phyloP scores from a whole-genome alignment of 2,888 invertebrate species.

The Drosophila mettleri region DNA sequence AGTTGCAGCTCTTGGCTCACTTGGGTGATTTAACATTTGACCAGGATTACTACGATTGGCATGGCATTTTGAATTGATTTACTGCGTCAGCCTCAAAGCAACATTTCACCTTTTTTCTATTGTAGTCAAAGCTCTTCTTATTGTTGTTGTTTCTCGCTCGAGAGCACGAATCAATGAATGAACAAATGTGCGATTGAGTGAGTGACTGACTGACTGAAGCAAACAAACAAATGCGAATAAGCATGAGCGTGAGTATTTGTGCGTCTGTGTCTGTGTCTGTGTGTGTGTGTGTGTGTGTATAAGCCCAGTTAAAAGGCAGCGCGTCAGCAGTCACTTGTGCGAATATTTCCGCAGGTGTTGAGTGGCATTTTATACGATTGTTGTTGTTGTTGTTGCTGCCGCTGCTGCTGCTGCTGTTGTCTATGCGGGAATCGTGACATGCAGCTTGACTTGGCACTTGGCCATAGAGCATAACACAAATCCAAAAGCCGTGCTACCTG shows the following conservation, averaged over 20 bases:
- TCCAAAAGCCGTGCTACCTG: slow-evolving; percentile 23
- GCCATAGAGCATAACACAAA: slow-evolving; percentile 56
- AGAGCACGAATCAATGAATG: slow-evolving; percentile 61
- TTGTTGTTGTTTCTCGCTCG: slow-evolving; percentile 25
- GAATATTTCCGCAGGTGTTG: slow-evolving; percentile 80
- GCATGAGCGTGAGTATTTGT: slow-evolving; percentile 23
- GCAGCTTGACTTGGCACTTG: slow-evolving; percentile 74
- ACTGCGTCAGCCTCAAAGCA: slow-evolving; percentile 49
- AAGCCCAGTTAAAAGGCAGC: slow-evolving; percentile 52
- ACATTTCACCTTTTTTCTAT: slow-evolving; percentile 71
- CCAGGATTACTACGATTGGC: slow-evolving; percentile 43
- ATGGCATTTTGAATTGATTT: slow-evolving; percentile 79
- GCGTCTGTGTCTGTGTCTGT: slow-evolving; percentile 5
- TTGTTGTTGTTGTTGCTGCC: slow-evolving; percentile 36
- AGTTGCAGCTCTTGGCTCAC: slow-evolving; percentile 18
- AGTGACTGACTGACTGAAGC: slow-evolving; percentile 27
- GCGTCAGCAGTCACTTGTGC: slow-evolving; percentile 65
- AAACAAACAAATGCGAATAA: slow-evolving; percentile 36
- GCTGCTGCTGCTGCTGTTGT: slow-evolving; percentile 44
- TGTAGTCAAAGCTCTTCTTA: slow-evolving; percentile 32
- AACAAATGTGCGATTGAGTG: slow-evolving; percentile 47
- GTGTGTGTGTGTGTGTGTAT: slow-evolving; percentile 13
- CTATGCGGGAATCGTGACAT: slow-evolving; percentile 73
- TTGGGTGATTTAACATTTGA: slow-evolving; percentile 36
- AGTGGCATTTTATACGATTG: slow-evolving; percentile 76